Percentiles rank a stretch among this genome's conserved stretches.
phyloP scores from a whole-genome alignment of 64 coral and sea anemone genomes.

The Porites australiensis region DNA sequence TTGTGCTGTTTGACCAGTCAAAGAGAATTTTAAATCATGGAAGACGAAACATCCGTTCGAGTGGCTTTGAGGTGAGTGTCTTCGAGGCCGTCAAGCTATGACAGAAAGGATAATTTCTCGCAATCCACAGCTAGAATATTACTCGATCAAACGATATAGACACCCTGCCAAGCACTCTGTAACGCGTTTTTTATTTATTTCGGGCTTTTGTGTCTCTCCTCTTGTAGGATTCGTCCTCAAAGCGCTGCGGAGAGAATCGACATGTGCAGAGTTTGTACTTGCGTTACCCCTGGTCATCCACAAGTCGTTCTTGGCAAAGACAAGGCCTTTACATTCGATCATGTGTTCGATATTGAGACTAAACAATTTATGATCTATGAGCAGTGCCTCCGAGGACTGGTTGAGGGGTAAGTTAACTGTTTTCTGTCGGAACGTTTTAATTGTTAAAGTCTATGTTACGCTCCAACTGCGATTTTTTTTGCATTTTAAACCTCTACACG shows the following conservation, averaged over 20 bases:
- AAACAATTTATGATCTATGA: slow-evolving; percentile 91
- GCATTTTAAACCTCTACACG: neutral
- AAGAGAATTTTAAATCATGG: neutral
- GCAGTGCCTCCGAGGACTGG: slow-evolving; percentile 81
- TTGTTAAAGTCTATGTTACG: neutral
- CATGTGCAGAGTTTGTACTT: slow-evolving; percentile 98
- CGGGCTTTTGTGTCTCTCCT: slow-evolving; percentile 33
- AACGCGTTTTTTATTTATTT: slow-evolving; percentile 48
- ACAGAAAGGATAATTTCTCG: neutral
- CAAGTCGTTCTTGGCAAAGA: slow-evolving; percentile 99
- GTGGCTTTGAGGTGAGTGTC: slow-evolving; percentile 90
- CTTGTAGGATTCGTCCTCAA: slow-evolving; percentile 97
- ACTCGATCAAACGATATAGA: slow-evolving; percentile 39
- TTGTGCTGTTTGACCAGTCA: neutral
- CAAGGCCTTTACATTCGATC: slow-evolving; percentile 98
- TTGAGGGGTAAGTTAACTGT: slow-evolving; percentile 87
- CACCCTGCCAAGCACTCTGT: slow-evolving; percentile 41
- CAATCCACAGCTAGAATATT: slow-evolving; percentile 14
- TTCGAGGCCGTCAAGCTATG: neutral
- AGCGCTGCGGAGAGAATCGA: slow-evolving; percentile 99
- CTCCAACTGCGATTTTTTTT: neutral
- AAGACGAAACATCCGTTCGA: slow-evolving; percentile 90
- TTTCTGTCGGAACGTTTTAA: slow-evolving; percentile 6
- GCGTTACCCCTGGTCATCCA: slow-evolving; percentile 92
- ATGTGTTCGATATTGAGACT: slow-evolving; percentile 89